These are phyloP conservation scores for Amiota communis DNA, from an alignment of 2,888 invertebrate genomes.

Conservation along the genomic window DNA sequence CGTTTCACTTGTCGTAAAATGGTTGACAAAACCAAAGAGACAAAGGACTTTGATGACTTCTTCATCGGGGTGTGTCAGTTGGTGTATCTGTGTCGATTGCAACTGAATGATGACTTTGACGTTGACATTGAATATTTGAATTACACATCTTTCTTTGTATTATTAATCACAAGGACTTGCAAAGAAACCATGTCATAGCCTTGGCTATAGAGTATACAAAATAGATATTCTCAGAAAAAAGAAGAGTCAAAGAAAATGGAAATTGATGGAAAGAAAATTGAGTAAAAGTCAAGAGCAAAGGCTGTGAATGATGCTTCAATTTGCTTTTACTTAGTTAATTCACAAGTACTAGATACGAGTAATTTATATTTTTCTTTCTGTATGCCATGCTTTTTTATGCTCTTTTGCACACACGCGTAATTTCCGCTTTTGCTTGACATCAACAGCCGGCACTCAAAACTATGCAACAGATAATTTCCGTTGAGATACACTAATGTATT, in stretches of 20 bases:
- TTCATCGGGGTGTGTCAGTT: neutral
- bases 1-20: neutral
- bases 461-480: slow-evolving; percentile 19
- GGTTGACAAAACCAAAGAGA: neutral
- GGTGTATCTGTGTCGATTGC: neutral
- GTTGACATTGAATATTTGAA: slow-evolving; percentile 24
- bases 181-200: slow-evolving; percentile 6
- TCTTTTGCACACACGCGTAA: slow-evolving; percentile 3
- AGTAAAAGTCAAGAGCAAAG: neutral
- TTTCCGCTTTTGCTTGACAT: slow-evolving; percentile 4
- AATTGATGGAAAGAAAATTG: neutral
- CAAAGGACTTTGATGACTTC: slow-evolving; percentile 12
- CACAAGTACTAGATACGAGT: neutral
- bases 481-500: neutral
- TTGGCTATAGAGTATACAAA: neutral
- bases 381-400: neutral
- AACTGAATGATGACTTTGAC: neutral
- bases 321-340: neutral
- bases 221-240: no score
- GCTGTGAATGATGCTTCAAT: no score
- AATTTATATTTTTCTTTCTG: no score
- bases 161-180: neutral
- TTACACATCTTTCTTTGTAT: slow-evolving; percentile 8
- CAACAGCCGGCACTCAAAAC: neutral
- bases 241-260: no score